Base-by-base conservation (phyloP, 1,140 invertebrate genomes). In the Mizuhopecten yessoensis region DNA sequence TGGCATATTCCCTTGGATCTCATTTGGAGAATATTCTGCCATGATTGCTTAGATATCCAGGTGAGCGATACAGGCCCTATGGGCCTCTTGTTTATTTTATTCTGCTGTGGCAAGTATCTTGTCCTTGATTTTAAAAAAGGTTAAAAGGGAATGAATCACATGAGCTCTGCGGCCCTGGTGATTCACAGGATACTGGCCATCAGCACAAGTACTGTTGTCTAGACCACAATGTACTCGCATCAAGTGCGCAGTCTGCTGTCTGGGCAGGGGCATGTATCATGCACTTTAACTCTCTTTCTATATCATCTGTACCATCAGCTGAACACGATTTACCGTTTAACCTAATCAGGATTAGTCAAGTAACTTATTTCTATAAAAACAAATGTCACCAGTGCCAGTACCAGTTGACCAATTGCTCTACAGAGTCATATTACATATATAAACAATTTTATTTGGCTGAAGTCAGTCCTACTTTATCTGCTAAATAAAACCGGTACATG, bases 91-190 rank as follows among this genome's bases (percentile, higher is more conserved):
- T n/a, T n/a, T 75, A 29, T 75, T 75, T 75, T 29, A n/a, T 75
- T 75, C 57, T 75, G 57, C n/a, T 75, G 57, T n/a, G n/a, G 57
- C 57, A 75, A 75, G n/a, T 23, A 29, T 7, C 29, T n/a, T 75
- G 57, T 75, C 57, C 57, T 75, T 75, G 57, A 29, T 75, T 75
- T 75, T 75, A 17, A 29, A 75, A 75, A 75, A 75, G 57, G 23
- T 75, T 75, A 75, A 75, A 75, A 75, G 57, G n/a, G 57, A 75
- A 75, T 75, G 57, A 75, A 75, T 75, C 57, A 45, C 42, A 75
- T 75, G 57, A 75, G 57, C 57, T 29, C 5, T 75, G 23, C 57
- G 29, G 57, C 5, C 23, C n/a, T 29, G 57, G 57, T 75, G 57
- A 75, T 29, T 75, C 57, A 75, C 57, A 29, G 57, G 57, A 75